phyloP scores from a whole-genome alignment of 2,888 invertebrate species.

The Ariolimax columbianus region DNA sequence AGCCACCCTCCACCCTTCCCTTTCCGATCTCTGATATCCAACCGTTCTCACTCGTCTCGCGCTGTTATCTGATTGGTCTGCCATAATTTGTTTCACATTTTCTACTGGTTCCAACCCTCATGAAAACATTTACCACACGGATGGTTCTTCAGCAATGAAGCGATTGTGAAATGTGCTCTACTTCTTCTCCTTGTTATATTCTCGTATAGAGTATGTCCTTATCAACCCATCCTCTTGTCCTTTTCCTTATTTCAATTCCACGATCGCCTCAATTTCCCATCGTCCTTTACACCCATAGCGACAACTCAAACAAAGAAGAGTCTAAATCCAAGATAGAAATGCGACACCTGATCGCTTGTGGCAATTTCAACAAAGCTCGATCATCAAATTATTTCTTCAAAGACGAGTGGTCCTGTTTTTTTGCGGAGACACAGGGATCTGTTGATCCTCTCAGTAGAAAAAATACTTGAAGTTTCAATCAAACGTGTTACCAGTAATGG shows the following conservation, averaged over 20 bases:
- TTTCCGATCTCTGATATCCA: not conserved
- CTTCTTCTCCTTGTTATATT: not conserved
- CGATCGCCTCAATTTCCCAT: slow-evolving; percentile 2
- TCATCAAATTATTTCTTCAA: slow-evolving; percentile 5
- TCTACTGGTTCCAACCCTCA: slow-evolving; percentile 9
- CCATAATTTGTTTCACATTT: slow-evolving; percentile 29
- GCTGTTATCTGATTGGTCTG: slow-evolving; percentile 31
- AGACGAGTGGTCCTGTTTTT: not conserved
- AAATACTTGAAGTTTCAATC: slow-evolving; percentile 4
- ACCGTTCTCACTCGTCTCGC: not conserved
- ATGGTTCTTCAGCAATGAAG: not conserved
- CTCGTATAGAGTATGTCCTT: not conserved
- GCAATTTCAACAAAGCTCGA: slow-evolving; percentile 2
- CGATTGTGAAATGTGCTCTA: slow-evolving; percentile 12
- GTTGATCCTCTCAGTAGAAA: not conserved
- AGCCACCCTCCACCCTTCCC: not conserved
- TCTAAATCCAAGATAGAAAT: not conserved
- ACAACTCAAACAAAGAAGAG: not conserved
- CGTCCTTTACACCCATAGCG: not conserved
- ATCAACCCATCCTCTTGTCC: not conserved
- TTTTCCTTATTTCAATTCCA: not conserved
- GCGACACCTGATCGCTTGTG: slow-evolving; percentile 13
- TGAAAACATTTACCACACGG: slow-evolving; percentile 17
- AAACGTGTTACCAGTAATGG: too few relatives aligned
- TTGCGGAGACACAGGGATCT: not conserved